phyloP scores from a whole-genome alignment of 2,113 vertebrate species.

The Eublepharis macularius region DNA sequence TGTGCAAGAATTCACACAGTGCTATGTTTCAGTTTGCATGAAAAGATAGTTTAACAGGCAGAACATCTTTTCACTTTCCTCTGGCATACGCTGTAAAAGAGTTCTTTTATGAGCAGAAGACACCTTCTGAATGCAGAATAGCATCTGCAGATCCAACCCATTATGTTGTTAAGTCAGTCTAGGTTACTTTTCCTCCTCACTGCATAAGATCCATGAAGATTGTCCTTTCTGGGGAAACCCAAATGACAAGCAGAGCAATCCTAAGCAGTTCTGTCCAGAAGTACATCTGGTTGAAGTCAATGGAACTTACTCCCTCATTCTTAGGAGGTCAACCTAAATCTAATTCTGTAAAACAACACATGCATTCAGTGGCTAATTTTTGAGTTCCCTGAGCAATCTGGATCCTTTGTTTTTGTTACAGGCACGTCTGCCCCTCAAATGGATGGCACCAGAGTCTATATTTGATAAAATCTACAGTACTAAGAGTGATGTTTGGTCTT shows the following conservation, averaged over 20 bases:
- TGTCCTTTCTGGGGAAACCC: no score
- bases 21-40: background rate
- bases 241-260: no score
- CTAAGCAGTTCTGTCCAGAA: no score
- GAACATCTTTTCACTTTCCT: background rate
- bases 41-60: background rate
- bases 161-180: background rate
- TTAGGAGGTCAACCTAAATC: background rate
- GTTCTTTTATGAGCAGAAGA: background rate
- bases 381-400: conserved; percentile 45
- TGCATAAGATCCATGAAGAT: no score
- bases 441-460: conserved; percentile 98
- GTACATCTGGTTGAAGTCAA: background rate
- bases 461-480: conserved; percentile 98
- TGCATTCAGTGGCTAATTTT: conserved; percentile 42
- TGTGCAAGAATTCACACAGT: no score
- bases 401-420: conserved; percentile 68
- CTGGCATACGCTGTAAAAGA: background rate
- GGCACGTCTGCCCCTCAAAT: conserved; percentile 94
- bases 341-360: conserved; percentile 9
- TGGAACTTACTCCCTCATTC: background rate
- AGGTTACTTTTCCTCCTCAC: background rate
- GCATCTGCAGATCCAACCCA: background rate
- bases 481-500: conserved; percentile 97
- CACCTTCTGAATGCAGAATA: background rate